Percentiles rank a stretch among this genome's conserved stretches.
Evolutionary conservation across 2,888 invertebrate genomes (phyloP).

Genomic region (Pheosia gnoma): DNA sequence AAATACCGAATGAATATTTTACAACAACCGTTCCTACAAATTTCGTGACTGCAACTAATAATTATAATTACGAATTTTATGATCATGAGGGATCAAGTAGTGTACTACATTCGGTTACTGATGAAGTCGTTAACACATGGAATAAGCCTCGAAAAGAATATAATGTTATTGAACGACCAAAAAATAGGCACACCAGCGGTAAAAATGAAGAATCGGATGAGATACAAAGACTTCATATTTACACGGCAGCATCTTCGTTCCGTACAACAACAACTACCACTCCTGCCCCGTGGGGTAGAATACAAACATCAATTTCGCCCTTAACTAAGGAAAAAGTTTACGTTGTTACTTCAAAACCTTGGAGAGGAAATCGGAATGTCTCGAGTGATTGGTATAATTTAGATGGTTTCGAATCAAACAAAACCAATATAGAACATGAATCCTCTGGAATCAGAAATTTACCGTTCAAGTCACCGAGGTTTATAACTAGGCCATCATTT

Average conservation of each 20-base stretch:
- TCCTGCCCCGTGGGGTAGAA: conserved; percentile 86
- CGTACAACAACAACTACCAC: conserved; percentile 69
- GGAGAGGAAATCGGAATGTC: conserved; percentile 60
- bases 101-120: conserved; percentile 68
- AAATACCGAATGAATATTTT: conserved; percentile 91
- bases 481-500: conserved; percentile 83
- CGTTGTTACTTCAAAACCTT: conserved; percentile 91
- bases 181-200: conserved; percentile 48
- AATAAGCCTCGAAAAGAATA: conserved; percentile 59
- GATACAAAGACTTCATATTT: conserved; percentile 67
- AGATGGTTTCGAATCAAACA: conserved; percentile 66
- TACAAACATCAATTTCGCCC: conserved; percentile 89
- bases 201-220: conserved; percentile 59
- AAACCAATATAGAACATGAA: conserved; percentile 52
- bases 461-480: conserved; percentile 79
- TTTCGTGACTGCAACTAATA: conserved; percentile 58
- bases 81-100: conserved; percentile 80
- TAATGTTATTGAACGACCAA: conserved; percentile 65
- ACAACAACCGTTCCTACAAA: conserved; percentile 84
- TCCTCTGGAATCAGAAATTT: conserved; percentile 55
- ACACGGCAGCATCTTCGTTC: conserved; percentile 73
- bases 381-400: conserved; percentile 62
- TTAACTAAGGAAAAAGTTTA: conserved; percentile 91
- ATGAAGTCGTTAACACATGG: conserved; percentile 53
- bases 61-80: conserved; percentile 68